A percentile compares a stretch with the other conserved stretches of the same genome.
These are phyloP conservation scores for Uropetala carovei DNA, from an alignment of 2,888 invertebrate genomes.

Conservation along the genomic window DNA sequence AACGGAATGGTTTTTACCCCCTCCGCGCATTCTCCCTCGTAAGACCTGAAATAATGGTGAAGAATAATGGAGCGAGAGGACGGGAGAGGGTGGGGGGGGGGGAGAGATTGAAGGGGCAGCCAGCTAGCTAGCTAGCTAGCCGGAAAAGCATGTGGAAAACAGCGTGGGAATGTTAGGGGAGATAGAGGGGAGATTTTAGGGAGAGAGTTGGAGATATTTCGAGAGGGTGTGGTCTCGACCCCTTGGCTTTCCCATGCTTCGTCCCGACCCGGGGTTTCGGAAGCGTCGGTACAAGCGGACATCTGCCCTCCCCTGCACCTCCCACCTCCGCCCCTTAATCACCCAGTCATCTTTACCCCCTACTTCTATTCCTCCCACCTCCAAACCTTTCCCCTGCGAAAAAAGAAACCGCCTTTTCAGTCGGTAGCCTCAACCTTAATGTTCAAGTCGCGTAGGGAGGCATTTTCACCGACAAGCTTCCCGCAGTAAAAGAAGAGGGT, in stretches of 20 bases:
- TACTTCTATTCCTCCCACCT: not conserved
- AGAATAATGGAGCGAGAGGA: not conserved
- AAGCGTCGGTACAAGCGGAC: not conserved
- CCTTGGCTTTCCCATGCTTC: not conserved
- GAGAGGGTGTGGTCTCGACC: constrained; percentile 9
- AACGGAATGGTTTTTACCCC: not conserved
- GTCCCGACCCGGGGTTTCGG: too few relatives aligned
- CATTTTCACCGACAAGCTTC: not conserved
- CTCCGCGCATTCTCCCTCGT: not conserved
- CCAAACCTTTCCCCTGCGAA: not conserved
- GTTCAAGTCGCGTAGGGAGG: too few relatives aligned
- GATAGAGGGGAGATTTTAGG: too few relatives aligned
- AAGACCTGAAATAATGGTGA: not conserved
- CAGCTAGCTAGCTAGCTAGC: too few relatives aligned
- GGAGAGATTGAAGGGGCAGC: too few relatives aligned
- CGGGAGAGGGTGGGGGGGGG: not conserved
- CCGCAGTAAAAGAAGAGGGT: not conserved
- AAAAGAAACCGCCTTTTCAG: not conserved
- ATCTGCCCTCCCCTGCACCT: constrained; percentile 21
- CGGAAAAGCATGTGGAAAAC: not conserved
- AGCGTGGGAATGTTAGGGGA: constrained; percentile 15
- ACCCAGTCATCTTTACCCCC: not conserved
- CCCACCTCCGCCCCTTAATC: not conserved
- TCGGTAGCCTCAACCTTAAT: not conserved
- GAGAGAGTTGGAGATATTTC: not conserved